Base-by-base conservation (phyloP, 1,140 invertebrate species). In the Lepidurus apus region DNA sequence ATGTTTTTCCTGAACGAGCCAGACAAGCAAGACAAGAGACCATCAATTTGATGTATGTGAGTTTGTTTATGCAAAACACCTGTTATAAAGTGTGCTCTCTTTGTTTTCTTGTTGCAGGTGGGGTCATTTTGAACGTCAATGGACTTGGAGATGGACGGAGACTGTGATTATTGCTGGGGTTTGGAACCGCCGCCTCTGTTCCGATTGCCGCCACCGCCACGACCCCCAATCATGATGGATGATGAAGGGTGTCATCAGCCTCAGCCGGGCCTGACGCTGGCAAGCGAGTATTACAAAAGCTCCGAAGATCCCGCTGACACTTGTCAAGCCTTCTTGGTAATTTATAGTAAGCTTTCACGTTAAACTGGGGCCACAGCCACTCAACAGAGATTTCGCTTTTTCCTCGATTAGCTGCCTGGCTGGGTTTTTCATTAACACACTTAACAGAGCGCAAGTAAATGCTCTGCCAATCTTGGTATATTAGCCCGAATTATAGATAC, bases 251-350 rank as follows among this genome's bases (percentile, higher is more conserved):
- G 53, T 21, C 21, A 65, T 65, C 53, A 65, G 53, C 21, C 53
- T 21, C 17, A 65, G 53, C 53, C 17, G 7, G 53, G 17, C n/a
- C 53, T 65, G 53, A 21, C 21, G 53, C 21, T 65, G 53, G 53
- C 53, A n/a, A 21, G 53, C 53, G 53, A 65, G 9, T 65, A 65
- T 65, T 65, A 65, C 53, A 65, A 65, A 65, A 65, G 53, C 53
- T n/a, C 21, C 5, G 53, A 65, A 21, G 53, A 65, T 21, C 21
- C 53, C 17, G 53, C 17, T 21, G 53, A 65, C 21, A 65, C 21
- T 65, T 65, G 53, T 65, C 53, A 21, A 65, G 53, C 53, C 6
- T 65, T 65, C 53, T 65, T 17, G 53, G 53, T 65, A 65, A 65
- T 65, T 65, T 65, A 9, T 65, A 65, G 8, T 17, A 65, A 65